Percentiles rank a stretch among this genome's conserved stretches.
Evolutionary conservation across 2,888 invertebrate species (phyloP).

Genomic region (Imbricaverruca yamaguchii): DNA sequence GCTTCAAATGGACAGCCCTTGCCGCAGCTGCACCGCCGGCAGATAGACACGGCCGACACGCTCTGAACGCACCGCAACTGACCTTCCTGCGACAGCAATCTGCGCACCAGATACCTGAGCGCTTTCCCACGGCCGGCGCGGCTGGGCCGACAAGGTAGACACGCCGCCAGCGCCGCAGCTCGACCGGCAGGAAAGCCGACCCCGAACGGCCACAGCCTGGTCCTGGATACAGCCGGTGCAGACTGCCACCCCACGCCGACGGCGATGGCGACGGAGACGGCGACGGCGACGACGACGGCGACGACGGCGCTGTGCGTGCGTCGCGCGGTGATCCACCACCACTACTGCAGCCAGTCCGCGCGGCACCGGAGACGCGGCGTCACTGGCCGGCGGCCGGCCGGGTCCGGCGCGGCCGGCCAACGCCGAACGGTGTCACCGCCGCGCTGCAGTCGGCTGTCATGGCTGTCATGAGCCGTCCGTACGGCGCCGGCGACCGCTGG

Average conservation of each 20-base stretch:
- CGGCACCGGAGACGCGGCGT: no score
- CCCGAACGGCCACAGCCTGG: not conserved
- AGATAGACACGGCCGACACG: no score
- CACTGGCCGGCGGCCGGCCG: no score
- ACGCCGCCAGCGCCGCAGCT: not conserved
- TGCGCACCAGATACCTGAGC: not conserved
- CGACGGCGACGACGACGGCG: no score
- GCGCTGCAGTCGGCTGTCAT: not conserved
- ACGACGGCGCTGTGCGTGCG: no score
- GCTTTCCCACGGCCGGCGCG: not conserved
- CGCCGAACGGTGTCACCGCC: not conserved
- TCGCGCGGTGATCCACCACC: no score
- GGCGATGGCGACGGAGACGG: no score
- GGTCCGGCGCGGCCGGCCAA: not conserved
- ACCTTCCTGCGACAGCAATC: not conserved
- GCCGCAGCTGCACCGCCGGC: no score
- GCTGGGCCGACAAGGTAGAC: not conserved
- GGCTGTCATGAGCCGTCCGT: not conserved
- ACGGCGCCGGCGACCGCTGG: not conserved
- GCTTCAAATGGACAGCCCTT: no score
- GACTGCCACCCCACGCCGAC: not conserved
- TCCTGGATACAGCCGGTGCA: not conserved
- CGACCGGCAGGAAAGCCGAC: not conserved
- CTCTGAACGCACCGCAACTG: no score
- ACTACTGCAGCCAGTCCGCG: not conserved